Conservation (phyloP, 2,797 vertebrate genomes). For the Sylvia borin region DNA sequence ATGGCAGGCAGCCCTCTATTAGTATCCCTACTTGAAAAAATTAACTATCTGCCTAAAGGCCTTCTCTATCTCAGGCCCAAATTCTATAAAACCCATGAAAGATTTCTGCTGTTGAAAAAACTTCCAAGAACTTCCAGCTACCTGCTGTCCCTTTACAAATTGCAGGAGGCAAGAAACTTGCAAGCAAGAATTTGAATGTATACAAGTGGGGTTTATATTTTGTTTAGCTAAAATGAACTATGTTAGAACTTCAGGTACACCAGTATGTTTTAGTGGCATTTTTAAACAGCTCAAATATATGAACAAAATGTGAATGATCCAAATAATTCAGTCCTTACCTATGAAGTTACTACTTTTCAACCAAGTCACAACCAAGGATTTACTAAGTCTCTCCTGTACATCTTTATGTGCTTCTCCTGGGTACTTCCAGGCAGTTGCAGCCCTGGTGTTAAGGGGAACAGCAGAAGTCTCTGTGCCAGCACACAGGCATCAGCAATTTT, state of each 20-base stretch:
- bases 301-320: neutral
- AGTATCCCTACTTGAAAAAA: neutral
- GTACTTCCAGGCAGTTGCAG: neutral
- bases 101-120: neutral
- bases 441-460: neutral
- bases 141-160: neutral
- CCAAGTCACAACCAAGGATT: neutral
- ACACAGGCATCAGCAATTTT: neutral
- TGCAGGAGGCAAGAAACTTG: neutral
- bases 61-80: neutral
- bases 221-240: neutral
- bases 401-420: neutral
- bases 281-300: neutral
- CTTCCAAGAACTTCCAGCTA: neutral
- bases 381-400: neutral
- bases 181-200: neutral
- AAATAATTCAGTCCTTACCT: neutral
- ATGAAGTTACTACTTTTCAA: neutral
- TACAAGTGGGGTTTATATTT: neutral
- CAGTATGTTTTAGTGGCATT: neutral
- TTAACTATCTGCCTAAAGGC: neutral
- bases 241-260: neutral
- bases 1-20: neutral
- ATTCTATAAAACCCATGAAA: neutral
- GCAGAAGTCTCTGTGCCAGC: fast-evolving